Evolutionary conservation across 2,113 vertebrate genomes (phyloP), one percentile per base, ranked within the genome.

Genomic region (Gobius niger): DNA sequence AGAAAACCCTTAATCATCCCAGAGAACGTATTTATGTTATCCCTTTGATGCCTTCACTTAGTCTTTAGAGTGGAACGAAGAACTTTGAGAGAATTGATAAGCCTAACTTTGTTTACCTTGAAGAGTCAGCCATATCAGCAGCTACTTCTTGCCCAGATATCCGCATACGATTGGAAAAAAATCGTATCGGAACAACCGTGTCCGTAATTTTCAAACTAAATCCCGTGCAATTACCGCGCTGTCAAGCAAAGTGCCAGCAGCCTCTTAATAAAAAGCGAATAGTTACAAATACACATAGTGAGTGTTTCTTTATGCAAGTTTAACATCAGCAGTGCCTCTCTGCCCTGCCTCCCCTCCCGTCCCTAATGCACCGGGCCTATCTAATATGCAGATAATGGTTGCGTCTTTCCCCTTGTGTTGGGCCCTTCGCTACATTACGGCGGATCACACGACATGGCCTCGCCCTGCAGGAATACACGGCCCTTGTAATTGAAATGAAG

Each of bases 381-480:
- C 82, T 90, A 87, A 90, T 87, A 89, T 91, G 90, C 89, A 91
- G 87, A 89, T 91, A 90, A 91, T 87, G 86, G 85, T 11, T 59
- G 77, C 75, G 68, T 84, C 70, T 86, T 60, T 84, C 82, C 76
- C 74, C 4, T 80, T 83, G 88, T 79, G 87, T 81, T 57, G 19
- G 54, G 76, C 78, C 82, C 81, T 75, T 75, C 69, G 52, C 76
- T 76, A 80, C 77, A 77, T 88, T 82, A 82, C 85, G 74, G 69
- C 72, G 79, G 83, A 89, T 89, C 89, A 89, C 87, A 85, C 77
- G 83, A 78, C 82, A 74, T n/a, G 86, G 87, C 85, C 85, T 81
- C 81, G 82, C 88, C 89, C 89, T 88, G 86, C 87, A 87, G 90
- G 89, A 90, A 89, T 90, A 89, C 82, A 87, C 83, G 84, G 73